phyloP scores from a whole-genome alignment of 2,797 vertebrate species.

The Petrocephalus sullivani region DNA sequence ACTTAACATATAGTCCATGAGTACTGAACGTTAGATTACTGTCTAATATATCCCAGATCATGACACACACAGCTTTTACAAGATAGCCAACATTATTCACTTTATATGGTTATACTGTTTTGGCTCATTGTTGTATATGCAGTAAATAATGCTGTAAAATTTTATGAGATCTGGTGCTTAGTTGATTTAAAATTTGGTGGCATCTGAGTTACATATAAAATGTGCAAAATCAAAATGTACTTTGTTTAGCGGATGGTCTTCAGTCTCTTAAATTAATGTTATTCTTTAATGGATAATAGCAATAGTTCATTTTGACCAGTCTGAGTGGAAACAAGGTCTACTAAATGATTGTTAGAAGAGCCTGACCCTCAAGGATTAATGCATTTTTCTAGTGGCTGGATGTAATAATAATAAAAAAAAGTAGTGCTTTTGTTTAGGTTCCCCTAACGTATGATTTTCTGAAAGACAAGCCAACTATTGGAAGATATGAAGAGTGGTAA shows the following conservation, averaged over 20 bases:
- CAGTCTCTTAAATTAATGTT: not conserved
- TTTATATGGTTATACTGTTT: not conserved
- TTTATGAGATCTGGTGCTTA: not conserved
- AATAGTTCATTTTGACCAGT: not conserved
- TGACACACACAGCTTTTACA: not conserved
- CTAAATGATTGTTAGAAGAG: not conserved
- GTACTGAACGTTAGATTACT: too few species aligned
- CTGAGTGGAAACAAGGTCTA: not conserved
- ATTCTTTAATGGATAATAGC: not conserved
- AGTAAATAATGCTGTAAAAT: not conserved
- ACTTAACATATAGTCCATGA: not conserved
- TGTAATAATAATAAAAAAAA: not conserved
- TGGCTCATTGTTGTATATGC: not conserved
- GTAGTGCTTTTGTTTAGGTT: constrained; percentile 8
- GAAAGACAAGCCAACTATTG: not conserved
- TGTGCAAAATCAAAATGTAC: not conserved
- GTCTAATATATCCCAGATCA: too few species aligned
- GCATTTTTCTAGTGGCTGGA: not conserved
- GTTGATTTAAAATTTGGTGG: not conserved
- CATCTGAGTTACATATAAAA: not conserved
- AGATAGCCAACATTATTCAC: not conserved
- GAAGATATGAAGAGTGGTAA: not conserved
- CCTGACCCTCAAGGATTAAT: not conserved
- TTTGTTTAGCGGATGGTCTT: not conserved
- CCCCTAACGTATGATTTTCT: not conserved